These are phyloP conservation scores for Argyresthia albistria DNA, from an alignment of 2,888 invertebrate genomes.

Conservation along the genomic window DNA sequence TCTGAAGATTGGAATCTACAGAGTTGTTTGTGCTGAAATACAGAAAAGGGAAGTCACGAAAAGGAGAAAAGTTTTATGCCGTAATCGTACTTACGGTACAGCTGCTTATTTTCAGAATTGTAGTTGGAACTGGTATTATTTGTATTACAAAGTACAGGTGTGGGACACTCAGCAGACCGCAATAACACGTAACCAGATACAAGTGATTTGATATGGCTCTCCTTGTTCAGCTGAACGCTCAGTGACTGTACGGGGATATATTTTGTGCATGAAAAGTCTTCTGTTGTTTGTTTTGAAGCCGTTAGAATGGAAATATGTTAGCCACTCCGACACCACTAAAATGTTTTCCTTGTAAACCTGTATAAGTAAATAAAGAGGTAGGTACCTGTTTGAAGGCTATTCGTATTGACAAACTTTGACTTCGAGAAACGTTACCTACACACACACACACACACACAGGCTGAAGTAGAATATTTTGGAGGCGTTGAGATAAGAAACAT, in stretches of 20 bases:
- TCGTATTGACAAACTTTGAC: too few relatives aligned
- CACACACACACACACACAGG: too few relatives aligned
- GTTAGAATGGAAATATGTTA: neutral
- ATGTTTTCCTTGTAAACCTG: neutral
- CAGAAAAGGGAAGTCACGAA: neutral
- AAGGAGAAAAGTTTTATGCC: neutral
- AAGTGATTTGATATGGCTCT: too few relatives aligned
- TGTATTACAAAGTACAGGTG: neutral
- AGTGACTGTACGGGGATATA: neutral
- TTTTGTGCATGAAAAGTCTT: neutral
- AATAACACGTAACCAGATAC: too few relatives aligned
- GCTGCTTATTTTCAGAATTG: neutral
- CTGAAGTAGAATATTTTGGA: too few relatives aligned
- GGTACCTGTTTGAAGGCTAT: too few relatives aligned
- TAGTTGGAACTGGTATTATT: neutral
- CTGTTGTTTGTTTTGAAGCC: neutral
- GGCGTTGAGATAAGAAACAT: too few relatives aligned
- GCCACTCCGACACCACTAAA: neutral
- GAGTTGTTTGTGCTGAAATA: neutral
- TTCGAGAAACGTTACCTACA: too few relatives aligned
- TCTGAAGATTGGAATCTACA: constrained; percentile 13
- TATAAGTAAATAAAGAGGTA: too few relatives aligned
- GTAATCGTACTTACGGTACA: neutral
- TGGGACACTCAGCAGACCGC: too few relatives aligned
- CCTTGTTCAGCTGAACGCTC: too few relatives aligned